Evolutionary conservation across 92 coral and sea anemone species (phyloP).

Genomic region (Parazoanthus swiftii): DNA sequence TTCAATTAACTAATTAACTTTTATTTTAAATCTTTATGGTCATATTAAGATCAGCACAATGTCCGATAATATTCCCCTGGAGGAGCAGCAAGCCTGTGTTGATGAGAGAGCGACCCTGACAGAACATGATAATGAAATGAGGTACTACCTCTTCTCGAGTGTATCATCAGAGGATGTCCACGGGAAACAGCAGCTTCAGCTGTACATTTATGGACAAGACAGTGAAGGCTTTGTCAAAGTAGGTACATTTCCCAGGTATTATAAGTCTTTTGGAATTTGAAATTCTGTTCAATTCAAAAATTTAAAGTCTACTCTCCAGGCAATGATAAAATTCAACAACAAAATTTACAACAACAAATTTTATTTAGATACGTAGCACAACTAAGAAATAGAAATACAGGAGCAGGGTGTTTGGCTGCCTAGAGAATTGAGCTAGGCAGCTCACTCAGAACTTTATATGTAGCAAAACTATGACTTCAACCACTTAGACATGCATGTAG

Average conservation of each 20-base stretch:
- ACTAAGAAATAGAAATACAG: too few relatives aligned
- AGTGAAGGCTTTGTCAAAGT: neutral
- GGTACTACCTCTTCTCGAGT: neutral
- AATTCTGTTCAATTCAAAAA: too few relatives aligned
- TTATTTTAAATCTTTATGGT: neutral
- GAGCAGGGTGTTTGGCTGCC: too few relatives aligned
- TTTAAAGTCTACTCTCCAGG: neutral
- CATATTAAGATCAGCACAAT: neutral
- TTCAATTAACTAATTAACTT: too few relatives aligned
- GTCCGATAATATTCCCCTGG: neutral
- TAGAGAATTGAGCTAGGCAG: too few relatives aligned
- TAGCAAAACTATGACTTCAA: too few relatives aligned
- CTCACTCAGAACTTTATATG: too few relatives aligned
- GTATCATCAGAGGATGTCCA: neutral
- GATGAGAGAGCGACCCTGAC: neutral
- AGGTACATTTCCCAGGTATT: neutral
- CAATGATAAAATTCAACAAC: too few relatives aligned
- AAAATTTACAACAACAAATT: too few relatives aligned
- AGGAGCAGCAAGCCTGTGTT: neutral
- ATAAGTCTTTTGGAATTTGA: neutral
- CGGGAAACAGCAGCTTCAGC: neutral
- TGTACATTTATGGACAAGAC: neutral
- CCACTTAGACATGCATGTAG: too few relatives aligned
- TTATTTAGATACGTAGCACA: too few relatives aligned
- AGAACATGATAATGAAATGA: neutral